These are phyloP conservation scores for Dryocosmus kuriphilus DNA, from an alignment of 2,888 invertebrate genomes.

Conservation along the genomic window DNA sequence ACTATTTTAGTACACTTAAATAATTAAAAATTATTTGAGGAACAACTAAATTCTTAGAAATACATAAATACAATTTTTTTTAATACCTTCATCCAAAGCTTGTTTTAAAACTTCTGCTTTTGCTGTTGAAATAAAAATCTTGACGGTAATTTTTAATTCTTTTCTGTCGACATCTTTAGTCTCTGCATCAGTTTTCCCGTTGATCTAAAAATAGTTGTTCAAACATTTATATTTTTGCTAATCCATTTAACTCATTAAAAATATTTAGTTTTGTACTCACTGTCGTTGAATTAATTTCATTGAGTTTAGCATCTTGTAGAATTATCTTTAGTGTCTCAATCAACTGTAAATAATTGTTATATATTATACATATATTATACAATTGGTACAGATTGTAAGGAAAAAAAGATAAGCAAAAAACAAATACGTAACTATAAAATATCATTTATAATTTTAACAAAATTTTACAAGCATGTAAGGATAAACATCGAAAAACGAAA, in stretches of 20 bases:
- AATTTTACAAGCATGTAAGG: background rate
- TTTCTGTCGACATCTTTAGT: conserved; percentile 83
- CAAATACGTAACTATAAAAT: background rate
- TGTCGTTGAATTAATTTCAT: conserved; percentile 60
- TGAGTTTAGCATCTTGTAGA: conserved; percentile 77
- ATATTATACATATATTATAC: conserved; percentile 15
- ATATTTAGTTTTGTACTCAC: conserved; percentile 60
- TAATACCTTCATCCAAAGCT: conserved; percentile 86
- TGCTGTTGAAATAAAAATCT: conserved; percentile 89
- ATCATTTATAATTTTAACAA: background rate
- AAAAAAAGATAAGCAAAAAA: background rate
- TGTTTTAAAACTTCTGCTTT: conserved; percentile 83
- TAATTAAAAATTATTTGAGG: too few species aligned
- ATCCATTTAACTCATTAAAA: conserved; percentile 1
- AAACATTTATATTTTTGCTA: background rate
- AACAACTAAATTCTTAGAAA: too few species aligned
- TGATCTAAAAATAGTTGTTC: conserved; percentile 41
- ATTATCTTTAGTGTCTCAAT: conserved; percentile 83
- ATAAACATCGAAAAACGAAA: too few species aligned
- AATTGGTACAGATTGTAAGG: background rate
- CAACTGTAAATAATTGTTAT: conserved; percentile 79
- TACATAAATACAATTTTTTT: conserved; percentile 40
- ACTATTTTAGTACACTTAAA: too few species aligned
- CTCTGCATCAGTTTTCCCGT: conserved; percentile 51
- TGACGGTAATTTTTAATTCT: conserved; percentile 90